These are phyloP conservation scores for Aphidoletes aphidimyza DNA, from an alignment of 2,888 invertebrate species.

Conservation along the genomic window DNA sequence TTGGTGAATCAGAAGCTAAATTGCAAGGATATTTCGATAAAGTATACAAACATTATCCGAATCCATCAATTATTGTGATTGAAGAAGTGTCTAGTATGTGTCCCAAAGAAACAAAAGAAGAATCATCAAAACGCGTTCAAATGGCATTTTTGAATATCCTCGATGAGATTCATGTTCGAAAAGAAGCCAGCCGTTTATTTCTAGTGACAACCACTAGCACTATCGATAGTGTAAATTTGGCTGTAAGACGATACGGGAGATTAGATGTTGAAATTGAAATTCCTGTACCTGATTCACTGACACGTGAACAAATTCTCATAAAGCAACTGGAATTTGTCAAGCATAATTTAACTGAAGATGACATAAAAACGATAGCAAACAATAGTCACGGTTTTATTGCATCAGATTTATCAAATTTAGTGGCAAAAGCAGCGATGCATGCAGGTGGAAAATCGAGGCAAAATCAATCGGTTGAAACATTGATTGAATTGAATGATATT, in stretches of 20 bases:
- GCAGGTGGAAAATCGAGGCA: constrained; percentile 71
- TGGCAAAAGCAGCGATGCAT: constrained; percentile 77
- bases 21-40: constrained; percentile 76
- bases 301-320: constrained; percentile 75
- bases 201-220: constrained; percentile 83
- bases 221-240: constrained; percentile 78
- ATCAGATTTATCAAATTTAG: constrained; percentile 83
- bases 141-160: constrained; percentile 72
- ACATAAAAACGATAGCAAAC: constrained; percentile 74
- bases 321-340: constrained; percentile 72
- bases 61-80: constrained; percentile 82
- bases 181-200: constrained; percentile 70
- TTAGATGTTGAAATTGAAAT: constrained; percentile 86
- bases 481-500: constrained; percentile 68
- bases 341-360: constrained; percentile 69
- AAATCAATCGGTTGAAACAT: constrained; percentile 57
- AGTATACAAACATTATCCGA: constrained; percentile 77
- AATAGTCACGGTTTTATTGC: constrained; percentile 91
- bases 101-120: constrained; percentile 66
- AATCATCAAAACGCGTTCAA: constrained; percentile 75
- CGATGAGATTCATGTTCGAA: constrained; percentile 71
- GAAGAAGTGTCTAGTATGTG: constrained; percentile 89
- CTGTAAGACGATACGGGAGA: constrained; percentile 81
- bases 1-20: constrained; percentile 80
- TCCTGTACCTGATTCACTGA: constrained; percentile 75